A percentile compares a stretch with the other conserved stretches of the same genome.
Evolutionary conservation across 1,140 invertebrate genomes (phyloP).

Genomic region (Rhopalosiphum padi): DNA sequence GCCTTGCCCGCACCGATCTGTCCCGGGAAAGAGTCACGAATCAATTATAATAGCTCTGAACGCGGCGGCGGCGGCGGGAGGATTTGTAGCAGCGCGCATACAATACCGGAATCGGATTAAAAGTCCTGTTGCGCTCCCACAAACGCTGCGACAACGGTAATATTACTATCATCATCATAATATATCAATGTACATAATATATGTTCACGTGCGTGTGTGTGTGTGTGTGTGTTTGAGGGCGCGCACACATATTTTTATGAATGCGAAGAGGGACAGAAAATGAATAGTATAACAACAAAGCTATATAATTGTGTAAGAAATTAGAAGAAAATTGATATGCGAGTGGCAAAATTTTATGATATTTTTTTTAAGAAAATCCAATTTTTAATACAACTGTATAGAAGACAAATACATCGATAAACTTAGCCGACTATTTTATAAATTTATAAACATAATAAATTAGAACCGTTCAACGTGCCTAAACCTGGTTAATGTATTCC

Average conservation of each 20-base stretch:
- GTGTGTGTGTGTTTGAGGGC: background rate
- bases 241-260: too few relatives aligned
- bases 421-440: background rate
- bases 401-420: background rate
- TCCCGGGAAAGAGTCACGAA: conserved; percentile 23
- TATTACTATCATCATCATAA: background rate
- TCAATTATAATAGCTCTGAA: conserved; percentile 40
- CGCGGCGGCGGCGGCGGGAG: background rate
- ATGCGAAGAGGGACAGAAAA: too few relatives aligned
- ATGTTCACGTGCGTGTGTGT: background rate
- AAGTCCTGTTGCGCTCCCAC: conserved; percentile 28
- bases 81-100: background rate
- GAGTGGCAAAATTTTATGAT: too few relatives aligned
- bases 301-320: too few relatives aligned
- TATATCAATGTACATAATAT: background rate
- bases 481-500: background rate
- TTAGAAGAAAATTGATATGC: too few relatives aligned
- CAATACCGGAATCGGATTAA: conserved; percentile 23
- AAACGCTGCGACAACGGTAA: background rate
- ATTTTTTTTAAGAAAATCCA: too few relatives aligned
- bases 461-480: background rate
- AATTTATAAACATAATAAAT: background rate
- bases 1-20: background rate
- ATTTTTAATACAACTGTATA: background rate
- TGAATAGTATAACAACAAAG: too few relatives aligned